phyloP scores from a whole-genome alignment of 2,797 vertebrate species.

The Craterocephalus amniculus region DNA sequence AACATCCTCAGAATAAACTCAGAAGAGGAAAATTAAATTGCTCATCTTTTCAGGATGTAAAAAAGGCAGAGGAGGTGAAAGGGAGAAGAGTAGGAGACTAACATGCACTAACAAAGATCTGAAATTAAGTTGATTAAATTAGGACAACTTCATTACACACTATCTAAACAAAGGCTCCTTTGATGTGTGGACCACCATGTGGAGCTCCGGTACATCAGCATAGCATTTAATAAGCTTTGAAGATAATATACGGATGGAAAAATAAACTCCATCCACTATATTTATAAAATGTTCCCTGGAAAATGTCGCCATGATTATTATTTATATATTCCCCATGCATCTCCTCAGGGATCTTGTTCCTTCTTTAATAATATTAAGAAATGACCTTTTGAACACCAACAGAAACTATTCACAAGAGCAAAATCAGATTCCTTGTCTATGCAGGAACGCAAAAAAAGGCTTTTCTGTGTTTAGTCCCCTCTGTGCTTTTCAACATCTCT shows the following conservation, averaged over 20 bases:
- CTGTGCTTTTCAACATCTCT: conserved; percentile 71
- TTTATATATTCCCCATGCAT: neutral
- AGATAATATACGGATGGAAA: too few relatives aligned
- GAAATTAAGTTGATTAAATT: too few relatives aligned
- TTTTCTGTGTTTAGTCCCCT: conserved; percentile 55
- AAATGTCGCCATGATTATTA: too few relatives aligned
- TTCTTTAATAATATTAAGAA: conserved; percentile 32
- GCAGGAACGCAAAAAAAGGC: conserved; percentile 70
- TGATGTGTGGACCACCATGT: too few relatives aligned
- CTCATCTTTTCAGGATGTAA: conserved; percentile 68
- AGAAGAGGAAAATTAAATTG: conserved; percentile 36
- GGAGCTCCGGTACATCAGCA: too few relatives aligned
- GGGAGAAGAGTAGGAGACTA: too few relatives aligned
- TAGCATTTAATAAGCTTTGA: too few relatives aligned
- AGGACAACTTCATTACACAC: too few relatives aligned
- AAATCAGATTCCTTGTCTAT: conserved; percentile 49
- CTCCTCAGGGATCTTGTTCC: conserved; percentile 16
- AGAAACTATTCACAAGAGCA: conserved; percentile 28
- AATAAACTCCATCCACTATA: too few relatives aligned
- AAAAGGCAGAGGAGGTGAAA: conserved; percentile 27
- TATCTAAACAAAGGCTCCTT: too few relatives aligned
- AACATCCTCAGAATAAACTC: conserved; percentile 19
- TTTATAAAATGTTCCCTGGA: too few relatives aligned
- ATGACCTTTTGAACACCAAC: conserved; percentile 26
- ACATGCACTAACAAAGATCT: too few relatives aligned